Base-by-base conservation (phyloP, 2,888 invertebrate genomes). In the Andrena minutula region DNA sequence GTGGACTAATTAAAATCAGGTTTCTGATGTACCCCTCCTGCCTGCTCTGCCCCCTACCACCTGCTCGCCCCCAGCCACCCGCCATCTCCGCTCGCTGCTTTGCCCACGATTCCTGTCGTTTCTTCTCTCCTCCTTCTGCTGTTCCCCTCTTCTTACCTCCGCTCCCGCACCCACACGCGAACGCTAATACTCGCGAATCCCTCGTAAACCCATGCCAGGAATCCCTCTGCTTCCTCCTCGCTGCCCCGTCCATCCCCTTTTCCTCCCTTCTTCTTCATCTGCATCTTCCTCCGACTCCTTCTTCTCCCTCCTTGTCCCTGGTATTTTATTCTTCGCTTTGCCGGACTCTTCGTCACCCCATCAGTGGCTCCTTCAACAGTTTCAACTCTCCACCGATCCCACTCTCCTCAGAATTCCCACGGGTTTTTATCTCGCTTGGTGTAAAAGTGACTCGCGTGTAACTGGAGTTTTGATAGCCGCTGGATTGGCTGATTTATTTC, bases 1-100 rank as follows among this genome's bases (percentile, higher is more conserved):
- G 93, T 93, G 94, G 93, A 94, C 94, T 94, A 94, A 94, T 94
- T 94, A 94, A 94, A 94, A 94, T 94, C 94, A 94, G 94, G 94
- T 94, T 94, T 93, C 93, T 93, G 93, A 92, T 93, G 92, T 92
- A 91, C 91, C 91, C 90, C 89, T 81, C 87, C 84, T 79, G 75
- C 84, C 69, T 60, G 64, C 79, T n/a, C 58, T 60, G 35, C 60
- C 53, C 64, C 28, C 63, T 8, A 56, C 68, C 47, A 26, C 64
- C 56, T 61, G 32, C 75, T 64, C 72, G 60, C 35, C 89, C 84
- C 88, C 87, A 75, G 81, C 60, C 63, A 73, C 20, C 64, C 60
- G 26, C 53, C 74, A 16, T 47, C 30, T n/a, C 61, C 47, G 2
- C 56, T 28, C 71, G 26, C 65, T 58, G 41, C 74, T 73, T 56